A percentile compares a stretch with the other conserved stretches of the same genome.
phyloP scores from a whole-genome alignment of 1,140 invertebrate species.

The Drosophila takahashii region DNA sequence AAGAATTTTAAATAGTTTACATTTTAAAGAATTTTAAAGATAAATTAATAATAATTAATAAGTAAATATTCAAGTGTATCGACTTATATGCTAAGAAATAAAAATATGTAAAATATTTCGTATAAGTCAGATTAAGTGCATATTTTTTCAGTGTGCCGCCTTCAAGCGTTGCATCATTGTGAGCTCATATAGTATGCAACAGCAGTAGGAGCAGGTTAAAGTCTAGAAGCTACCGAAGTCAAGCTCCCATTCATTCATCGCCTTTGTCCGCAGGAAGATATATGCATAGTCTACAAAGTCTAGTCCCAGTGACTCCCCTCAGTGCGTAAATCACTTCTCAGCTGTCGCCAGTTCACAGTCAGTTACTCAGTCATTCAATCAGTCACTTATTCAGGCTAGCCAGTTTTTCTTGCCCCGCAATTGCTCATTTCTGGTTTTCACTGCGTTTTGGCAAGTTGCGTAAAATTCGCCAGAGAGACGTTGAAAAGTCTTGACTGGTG shows the following conservation, averaged over 20 bases:
- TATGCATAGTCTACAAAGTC: slow-evolving; percentile 24
- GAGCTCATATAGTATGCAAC: slow-evolving; percentile 41
- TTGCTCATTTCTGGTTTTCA: slow-evolving; percentile 59
- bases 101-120: not conserved
- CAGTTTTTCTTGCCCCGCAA: slow-evolving; percentile 31
- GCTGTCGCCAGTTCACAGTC: slow-evolving; percentile 32
- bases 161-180: slow-evolving; percentile 42
- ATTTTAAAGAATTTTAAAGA: not conserved
- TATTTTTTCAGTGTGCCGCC: slow-evolving; percentile 10
- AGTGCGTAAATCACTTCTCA: slow-evolving; percentile 42
- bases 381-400: slow-evolving; percentile 20
- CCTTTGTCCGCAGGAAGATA: slow-evolving; percentile 29
- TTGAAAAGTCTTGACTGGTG: slow-evolving; percentile 4
- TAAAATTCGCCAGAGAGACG: slow-evolving; percentile 31
- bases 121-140: not conserved
- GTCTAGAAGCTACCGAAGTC: slow-evolving; percentile 47
- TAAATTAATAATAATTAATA: too few relatives aligned
- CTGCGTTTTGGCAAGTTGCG: slow-evolving; percentile 49
- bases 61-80: too few relatives aligned
- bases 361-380: slow-evolving; percentile 18
- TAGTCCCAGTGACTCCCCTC: slow-evolving; percentile 18
- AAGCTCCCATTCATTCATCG: slow-evolving; percentile 43
- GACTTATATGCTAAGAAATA: too few relatives aligned
- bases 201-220: slow-evolving; percentile 40
- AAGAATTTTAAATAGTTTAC: not conserved